Evolutionary conservation across 2,113 vertebrate genomes (phyloP).

Genomic region (Chroicocephalus ridibundus): DNA sequence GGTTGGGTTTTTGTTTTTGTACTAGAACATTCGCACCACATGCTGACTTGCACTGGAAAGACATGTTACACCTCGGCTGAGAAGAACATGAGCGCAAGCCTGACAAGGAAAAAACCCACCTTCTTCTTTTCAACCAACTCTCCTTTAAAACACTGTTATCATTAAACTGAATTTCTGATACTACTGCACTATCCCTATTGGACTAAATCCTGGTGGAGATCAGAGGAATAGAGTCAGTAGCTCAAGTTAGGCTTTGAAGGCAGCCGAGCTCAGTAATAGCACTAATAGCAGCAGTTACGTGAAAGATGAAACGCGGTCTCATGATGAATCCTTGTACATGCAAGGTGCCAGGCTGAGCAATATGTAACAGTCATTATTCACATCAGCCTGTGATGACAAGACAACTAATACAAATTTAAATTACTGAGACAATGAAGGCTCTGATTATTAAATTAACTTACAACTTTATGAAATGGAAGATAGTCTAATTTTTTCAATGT

Average conservation of each 20-base stretch:
- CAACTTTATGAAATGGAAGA: neutral
- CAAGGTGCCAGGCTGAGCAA: neutral
- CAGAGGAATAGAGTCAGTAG: neutral
- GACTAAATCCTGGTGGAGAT: neutral
- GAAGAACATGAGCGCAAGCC: neutral
- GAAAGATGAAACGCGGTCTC: neutral
- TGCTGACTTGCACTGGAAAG: neutral
- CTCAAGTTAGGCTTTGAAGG: neutral
- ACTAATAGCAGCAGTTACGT: neutral
- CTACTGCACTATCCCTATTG: fast-evolving
- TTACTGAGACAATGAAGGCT: neutral
- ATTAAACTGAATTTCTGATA: neutral
- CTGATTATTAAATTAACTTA: constrained; percentile 2
- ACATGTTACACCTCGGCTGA: fast-evolving
- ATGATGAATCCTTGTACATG: neutral
- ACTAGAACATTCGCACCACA: neutral
- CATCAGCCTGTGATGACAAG: neutral
- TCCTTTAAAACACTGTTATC: neutral
- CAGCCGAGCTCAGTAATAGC: neutral
- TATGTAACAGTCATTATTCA: neutral
- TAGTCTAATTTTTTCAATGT: neutral
- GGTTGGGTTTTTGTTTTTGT: neutral
- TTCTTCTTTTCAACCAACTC: neutral
- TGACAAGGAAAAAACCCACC: neutral
- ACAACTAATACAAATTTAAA: neutral